Evolutionary conservation across 2,888 invertebrate species (phyloP).

Genomic region (Orgyia antiqua): DNA sequence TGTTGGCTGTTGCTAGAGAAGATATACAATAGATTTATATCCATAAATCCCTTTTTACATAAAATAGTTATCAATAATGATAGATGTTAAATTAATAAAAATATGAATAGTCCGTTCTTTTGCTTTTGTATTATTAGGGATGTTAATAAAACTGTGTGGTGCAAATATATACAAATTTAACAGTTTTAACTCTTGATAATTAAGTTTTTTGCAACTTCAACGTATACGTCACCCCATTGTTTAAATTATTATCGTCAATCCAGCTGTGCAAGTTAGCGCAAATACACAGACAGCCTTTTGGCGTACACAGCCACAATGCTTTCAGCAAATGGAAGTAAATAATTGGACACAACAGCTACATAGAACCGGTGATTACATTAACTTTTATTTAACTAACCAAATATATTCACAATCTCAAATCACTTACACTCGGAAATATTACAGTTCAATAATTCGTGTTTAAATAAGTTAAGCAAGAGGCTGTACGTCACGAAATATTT

Average conservation of each 20-base stretch:
- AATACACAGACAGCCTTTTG: slow-evolving; percentile 36
- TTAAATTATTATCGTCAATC: slow-evolving; percentile 30
- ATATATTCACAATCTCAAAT: slow-evolving; percentile 22
- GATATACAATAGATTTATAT: too few species aligned
- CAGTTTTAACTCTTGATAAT: too few species aligned
- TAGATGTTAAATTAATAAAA: too few species aligned
- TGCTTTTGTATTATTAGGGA: too few species aligned
- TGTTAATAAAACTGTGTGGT: too few species aligned
- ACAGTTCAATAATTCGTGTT: slow-evolving; percentile 10
- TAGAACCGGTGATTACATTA: slow-evolving; percentile 15
- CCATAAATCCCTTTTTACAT: too few species aligned
- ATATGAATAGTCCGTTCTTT: too few species aligned
- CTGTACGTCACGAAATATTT: slow-evolving; percentile 32
- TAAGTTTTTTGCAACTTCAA: too few species aligned
- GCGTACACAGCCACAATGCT: slow-evolving; percentile 38
- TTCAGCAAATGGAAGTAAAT: slow-evolving; percentile 18
- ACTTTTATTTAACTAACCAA: slow-evolving; percentile 9
- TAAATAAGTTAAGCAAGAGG: slow-evolving; percentile 12
- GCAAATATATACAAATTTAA: too few species aligned
- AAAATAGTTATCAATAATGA: too few species aligned
- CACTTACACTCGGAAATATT: slow-evolving; percentile 28
- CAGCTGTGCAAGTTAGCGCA: slow-evolving; percentile 52
- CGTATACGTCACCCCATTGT: slow-evolving; percentile 23
- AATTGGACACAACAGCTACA: slow-evolving; percentile 22
- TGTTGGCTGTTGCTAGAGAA: too few species aligned